These are phyloP conservation scores for Adelges cooleyi DNA, from an alignment of 1,140 invertebrate genomes.

Conservation along the genomic window DNA sequence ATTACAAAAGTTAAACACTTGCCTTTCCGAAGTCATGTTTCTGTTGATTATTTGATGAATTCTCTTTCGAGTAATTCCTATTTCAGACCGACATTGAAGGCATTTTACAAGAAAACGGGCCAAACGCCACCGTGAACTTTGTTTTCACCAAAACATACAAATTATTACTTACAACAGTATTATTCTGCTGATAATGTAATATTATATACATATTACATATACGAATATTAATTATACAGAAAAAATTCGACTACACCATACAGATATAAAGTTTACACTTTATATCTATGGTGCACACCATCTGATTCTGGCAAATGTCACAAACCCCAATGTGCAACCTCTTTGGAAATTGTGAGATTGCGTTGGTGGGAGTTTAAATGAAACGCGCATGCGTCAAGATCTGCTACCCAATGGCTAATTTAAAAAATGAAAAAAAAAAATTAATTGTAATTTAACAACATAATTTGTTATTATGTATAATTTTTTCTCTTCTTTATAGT, in stretches of 20 bases:
- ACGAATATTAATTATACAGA: background rate
- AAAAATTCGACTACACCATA: conserved; percentile 18
- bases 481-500: background rate
- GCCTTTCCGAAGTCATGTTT: conserved; percentile 16
- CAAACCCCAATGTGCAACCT: background rate
- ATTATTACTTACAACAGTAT: conserved; percentile 9
- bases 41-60: background rate
- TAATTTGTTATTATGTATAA: background rate
- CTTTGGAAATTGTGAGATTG: background rate
- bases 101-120: background rate
- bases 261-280: too few species aligned
- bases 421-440: too few species aligned
- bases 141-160: background rate
- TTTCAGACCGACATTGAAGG: background rate
- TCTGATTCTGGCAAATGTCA: background rate
- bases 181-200: background rate
- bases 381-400: background rate
- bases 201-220: conserved; percentile 3
- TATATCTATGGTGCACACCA: conserved; percentile 4
- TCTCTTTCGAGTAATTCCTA: background rate
- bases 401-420: background rate
- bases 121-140: background rate
- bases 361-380: background rate
- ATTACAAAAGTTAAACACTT: too few species aligned
- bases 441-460: too few species aligned